A percentile compares a stretch with the other conserved stretches of the same genome.
These are phyloP conservation scores for Parazoanthus atlanticus DNA, from an alignment of 92 coral and sea anemone species.

Conservation along the genomic window DNA sequence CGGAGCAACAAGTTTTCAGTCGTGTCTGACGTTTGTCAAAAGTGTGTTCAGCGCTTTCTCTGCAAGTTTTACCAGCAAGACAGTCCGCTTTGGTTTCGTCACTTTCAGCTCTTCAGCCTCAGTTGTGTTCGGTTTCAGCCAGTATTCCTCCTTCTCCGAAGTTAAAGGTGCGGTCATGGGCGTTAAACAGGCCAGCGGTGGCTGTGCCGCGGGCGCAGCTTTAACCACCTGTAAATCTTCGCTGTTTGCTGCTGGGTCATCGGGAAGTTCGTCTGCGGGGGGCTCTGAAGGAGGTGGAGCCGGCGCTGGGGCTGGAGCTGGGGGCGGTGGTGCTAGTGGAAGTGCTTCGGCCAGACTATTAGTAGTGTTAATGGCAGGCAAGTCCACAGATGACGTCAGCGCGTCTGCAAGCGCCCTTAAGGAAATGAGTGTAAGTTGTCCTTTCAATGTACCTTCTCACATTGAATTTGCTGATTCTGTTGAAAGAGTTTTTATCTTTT, in stretches of 20 bases:
- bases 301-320: neutral
- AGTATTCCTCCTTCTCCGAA: conserved; percentile 32
- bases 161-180: conserved; percentile 43
- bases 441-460: neutral
- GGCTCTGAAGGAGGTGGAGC: conserved; percentile 33
- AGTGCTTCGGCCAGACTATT: conserved; percentile 17
- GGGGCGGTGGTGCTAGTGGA: conserved; percentile 10
- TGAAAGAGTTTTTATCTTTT: no score
- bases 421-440: conserved; percentile 25
- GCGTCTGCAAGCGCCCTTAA: conserved; percentile 41
- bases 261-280: conserved; percentile 28
- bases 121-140: conserved; percentile 38
- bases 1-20: conserved; percentile 24
- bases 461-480: no score
- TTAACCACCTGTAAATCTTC: conserved; percentile 61
- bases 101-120: conserved; percentile 29
- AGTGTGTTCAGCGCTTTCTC: conserved; percentile 45
- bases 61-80: conserved; percentile 34
- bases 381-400: conserved; percentile 58
- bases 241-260: conserved; percentile 52
- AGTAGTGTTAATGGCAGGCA: conserved; percentile 53
- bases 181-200: conserved; percentile 56
- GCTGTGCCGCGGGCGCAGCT: conserved; percentile 64
- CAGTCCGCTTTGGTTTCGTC: conserved; percentile 45
- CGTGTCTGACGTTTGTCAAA: conserved; percentile 39